Evolutionary conservation across 2,888 invertebrate species (phyloP).

Genomic region (Stramonita haemastoma): DNA sequence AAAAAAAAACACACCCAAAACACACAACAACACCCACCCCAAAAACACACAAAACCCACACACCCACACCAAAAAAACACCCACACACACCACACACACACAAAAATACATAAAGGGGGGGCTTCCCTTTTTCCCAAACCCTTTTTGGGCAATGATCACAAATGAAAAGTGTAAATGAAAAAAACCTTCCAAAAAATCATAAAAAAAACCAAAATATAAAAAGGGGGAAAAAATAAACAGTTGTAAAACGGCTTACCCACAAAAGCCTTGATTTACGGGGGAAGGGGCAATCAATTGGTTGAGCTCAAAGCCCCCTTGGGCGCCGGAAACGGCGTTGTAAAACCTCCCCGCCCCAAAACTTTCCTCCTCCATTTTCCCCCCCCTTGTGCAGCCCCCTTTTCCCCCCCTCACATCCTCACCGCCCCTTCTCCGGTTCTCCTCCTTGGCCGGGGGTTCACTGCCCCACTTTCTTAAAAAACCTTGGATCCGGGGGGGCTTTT

Average conservation of each 20-base stretch:
- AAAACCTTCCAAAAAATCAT: too few species aligned
- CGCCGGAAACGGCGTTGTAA: conserved; percentile 67
- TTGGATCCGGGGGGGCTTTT: conserved; percentile 9
- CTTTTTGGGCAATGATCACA: too few species aligned
- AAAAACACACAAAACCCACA: too few species aligned
- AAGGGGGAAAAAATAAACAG: too few species aligned
- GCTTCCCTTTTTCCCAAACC: too few species aligned
- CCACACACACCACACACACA: too few species aligned
- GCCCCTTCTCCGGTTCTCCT: not conserved
- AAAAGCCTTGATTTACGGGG: conserved; percentile 69
- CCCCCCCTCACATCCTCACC: not conserved
- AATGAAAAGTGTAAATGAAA: too few species aligned
- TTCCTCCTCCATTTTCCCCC: conserved; percentile 30
- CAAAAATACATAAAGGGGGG: too few species aligned
- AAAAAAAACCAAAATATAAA: too few species aligned
- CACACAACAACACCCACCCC: too few species aligned
- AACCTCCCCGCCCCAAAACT: conserved; percentile 54
- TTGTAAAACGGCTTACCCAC: conserved; percentile 62
- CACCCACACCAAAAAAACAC: too few species aligned
- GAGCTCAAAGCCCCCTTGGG: conserved; percentile 59
- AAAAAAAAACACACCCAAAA: too few species aligned
- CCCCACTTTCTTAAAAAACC: not conserved
- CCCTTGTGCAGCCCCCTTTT: conserved; percentile 20
- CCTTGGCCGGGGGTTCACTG: not conserved
- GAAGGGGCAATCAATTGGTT: conserved; percentile 58